Percentiles rank a stretch among this genome's conserved stretches.
These are phyloP conservation scores for Molossus alvarezi DNA, from an alignment of 2,797 vertebrate species.

Conservation along the genomic window DNA sequence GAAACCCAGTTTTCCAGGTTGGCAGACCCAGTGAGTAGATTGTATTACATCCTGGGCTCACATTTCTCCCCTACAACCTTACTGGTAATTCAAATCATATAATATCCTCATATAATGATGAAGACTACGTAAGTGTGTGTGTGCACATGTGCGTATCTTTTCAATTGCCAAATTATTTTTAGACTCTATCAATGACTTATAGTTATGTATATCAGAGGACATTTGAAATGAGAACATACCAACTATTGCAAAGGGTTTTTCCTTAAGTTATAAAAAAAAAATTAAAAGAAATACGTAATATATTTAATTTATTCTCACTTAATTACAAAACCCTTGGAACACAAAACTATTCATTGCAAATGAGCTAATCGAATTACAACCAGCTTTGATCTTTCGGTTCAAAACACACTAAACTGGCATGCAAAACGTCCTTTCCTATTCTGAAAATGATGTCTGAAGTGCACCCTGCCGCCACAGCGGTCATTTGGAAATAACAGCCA, in stretches of 20 bases:
- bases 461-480: not conserved
- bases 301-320: constrained; percentile 44
- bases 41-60: not conserved
- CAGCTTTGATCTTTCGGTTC: not conserved
- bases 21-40: not conserved
- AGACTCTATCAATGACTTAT: not conserved
- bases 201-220: not conserved
- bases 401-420: not conserved
- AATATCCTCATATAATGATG: not conserved
- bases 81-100: not conserved
- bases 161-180: not conserved
- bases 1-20: not conserved
- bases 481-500: accelerated
- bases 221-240: not conserved
- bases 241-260: not conserved
- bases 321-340: constrained; percentile 33
- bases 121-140: not conserved
- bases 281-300: not conserved
- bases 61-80: not conserved
- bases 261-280: constrained; percentile 9
- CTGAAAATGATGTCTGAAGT: not conserved
- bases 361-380: not conserved
- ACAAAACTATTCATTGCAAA: not conserved
- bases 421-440: not conserved
- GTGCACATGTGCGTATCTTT: not conserved